phyloP scores from a whole-genome alignment of 2,797 vertebrate genomes.

The Brachyalestes nurse region DNA sequence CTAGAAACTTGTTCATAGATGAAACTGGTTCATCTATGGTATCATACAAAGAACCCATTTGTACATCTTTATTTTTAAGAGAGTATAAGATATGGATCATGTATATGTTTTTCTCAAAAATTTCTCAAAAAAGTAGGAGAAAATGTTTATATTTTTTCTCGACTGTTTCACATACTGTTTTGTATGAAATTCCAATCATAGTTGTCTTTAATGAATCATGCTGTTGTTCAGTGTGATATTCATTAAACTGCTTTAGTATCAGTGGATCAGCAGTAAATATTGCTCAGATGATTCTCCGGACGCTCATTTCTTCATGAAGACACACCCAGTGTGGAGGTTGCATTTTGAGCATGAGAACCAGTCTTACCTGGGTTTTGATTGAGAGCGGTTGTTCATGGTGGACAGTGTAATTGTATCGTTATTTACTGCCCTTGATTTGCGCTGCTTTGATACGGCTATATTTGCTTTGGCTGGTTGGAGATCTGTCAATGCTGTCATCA shows the following conservation, averaged over 20 bases:
- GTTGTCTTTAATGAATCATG: no score
- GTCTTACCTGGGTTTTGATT: slow-evolving; percentile 17
- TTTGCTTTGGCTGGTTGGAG: slow-evolving; percentile 41
- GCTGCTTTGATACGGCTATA: slow-evolving; percentile 35
- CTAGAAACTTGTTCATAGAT: neutral
- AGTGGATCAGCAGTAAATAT: slow-evolving; percentile 1
- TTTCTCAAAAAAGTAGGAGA: no score
- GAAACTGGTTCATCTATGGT: no score
- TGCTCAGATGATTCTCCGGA: neutral
- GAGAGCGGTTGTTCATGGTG: slow-evolving; percentile 19
- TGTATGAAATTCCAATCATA: no score
- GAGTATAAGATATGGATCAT: no score
- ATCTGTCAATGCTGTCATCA: slow-evolving; percentile 57
- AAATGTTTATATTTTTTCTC: no score
- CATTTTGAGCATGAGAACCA: neutral
- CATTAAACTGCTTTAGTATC: neutral
- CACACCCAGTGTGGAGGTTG: slow-evolving; percentile 10
- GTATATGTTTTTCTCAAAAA: no score
- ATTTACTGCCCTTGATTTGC: slow-evolving; percentile 26
- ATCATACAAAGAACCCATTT: no score
- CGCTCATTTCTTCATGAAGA: slow-evolving; percentile 14
- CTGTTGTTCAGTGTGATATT: no score
- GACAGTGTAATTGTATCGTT: slow-evolving; percentile 15
- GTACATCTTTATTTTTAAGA: no score
- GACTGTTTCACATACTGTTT: no score